Evolutionary conservation across 2,888 invertebrate genomes (phyloP).

Genomic region (Trachelus troglodyta): DNA sequence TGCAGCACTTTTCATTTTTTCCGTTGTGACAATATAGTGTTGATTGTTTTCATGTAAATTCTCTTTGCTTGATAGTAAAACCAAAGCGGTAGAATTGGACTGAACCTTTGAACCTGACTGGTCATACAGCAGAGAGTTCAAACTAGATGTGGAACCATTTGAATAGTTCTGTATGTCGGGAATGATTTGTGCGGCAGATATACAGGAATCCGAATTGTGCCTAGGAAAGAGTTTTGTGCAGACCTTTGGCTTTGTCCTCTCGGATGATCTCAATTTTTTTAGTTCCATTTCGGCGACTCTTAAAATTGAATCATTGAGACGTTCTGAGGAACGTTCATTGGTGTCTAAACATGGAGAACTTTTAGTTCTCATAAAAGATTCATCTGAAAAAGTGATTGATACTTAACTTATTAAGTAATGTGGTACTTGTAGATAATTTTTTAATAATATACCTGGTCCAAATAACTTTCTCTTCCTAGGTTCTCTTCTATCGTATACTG

Average conservation of each 20-base stretch:
- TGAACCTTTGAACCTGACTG: background rate
- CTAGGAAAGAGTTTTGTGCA: constrained; percentile 45
- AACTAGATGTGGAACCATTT: background rate
- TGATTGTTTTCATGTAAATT: constrained; percentile 33
- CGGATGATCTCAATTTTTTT: constrained; percentile 67
- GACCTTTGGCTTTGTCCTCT: constrained; percentile 41
- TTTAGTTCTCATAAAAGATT: constrained; percentile 46
- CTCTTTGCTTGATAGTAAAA: constrained; percentile 33
- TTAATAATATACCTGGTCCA: constrained; percentile 32
- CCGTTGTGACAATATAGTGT: background rate
- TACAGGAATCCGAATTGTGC: constrained; percentile 45
- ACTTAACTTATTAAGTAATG: background rate
- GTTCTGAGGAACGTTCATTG: constrained; percentile 68
- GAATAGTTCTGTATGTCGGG: constrained; percentile 8
- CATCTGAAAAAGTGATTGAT: constrained; percentile 56
- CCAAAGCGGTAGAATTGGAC: constrained; percentile 13
- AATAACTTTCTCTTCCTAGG: constrained; percentile 46
- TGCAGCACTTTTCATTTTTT: no score
- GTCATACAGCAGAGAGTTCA: background rate
- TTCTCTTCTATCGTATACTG: constrained; percentile 38
- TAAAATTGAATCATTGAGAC: constrained; percentile 71
- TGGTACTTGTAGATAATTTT: background rate
- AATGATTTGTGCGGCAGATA: constrained; percentile 20
- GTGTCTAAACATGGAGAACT: constrained; percentile 64
- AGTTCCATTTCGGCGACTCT: constrained; percentile 72